Percentiles rank a stretch among this genome's conserved stretches.
Conservation (phyloP, 2,797 vertebrate genomes). For the Hemibagrus guttatus region DNA sequence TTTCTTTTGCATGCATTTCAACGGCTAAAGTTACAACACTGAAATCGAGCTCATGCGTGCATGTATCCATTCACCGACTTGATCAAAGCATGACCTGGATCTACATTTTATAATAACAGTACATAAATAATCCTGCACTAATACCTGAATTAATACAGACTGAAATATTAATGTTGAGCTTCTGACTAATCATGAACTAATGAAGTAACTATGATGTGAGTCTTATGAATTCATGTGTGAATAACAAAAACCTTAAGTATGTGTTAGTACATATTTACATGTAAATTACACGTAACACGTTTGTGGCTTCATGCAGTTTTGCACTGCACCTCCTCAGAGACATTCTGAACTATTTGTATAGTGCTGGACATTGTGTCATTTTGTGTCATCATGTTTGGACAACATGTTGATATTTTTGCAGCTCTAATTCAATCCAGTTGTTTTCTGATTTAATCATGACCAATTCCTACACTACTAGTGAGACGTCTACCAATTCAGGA, state of each 20-base stretch:
- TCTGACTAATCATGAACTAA: no score
- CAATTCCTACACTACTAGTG: not conserved
- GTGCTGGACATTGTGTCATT: not conserved
- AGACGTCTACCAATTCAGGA: not conserved
- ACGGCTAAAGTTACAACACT: not conserved
- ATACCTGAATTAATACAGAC: no score
- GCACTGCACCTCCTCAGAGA: not conserved
- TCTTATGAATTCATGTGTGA: no score
- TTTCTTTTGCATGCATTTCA: not conserved
- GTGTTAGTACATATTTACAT: no score
- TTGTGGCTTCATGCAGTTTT: not conserved
- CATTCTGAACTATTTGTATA: not conserved
- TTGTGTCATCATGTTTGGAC: no score
- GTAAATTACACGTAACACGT: not conserved
- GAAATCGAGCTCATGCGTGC: not conserved
- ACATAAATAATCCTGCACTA: no score
- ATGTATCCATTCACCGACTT: not conserved
- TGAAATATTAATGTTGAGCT: no score
- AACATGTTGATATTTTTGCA: not conserved
- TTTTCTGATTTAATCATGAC: not conserved
- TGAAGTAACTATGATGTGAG: no score
- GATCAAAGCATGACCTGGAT: not conserved
- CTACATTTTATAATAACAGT: no score
- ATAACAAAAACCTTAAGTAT: no score
- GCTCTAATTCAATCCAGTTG: not conserved